phyloP scores from a whole-genome alignment of 1,140 invertebrate genomes.

The Nixonia krombeini region DNA sequence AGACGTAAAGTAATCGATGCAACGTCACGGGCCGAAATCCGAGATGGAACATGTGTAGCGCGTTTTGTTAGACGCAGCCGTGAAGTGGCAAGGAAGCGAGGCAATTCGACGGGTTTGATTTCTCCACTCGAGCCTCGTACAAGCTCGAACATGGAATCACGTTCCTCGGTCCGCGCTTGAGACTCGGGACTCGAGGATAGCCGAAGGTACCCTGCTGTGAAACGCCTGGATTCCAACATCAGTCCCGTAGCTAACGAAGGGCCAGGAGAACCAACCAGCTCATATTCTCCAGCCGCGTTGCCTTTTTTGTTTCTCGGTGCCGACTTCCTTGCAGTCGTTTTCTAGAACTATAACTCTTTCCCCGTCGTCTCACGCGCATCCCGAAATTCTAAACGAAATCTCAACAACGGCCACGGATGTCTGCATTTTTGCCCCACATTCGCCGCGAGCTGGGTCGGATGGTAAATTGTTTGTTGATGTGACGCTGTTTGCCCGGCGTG shows the following conservation, averaged over 20 bases:
- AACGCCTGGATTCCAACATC: constrained; percentile 45
- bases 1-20: constrained; percentile 9
- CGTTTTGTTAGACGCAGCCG: constrained; percentile 14
- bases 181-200: constrained; percentile 46
- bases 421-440: no score
- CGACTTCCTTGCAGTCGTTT: constrained; percentile 44
- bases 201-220: constrained; percentile 43
- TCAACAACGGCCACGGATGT: no score
- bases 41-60: constrained; percentile 17
- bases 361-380: constrained; percentile 26
- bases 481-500: no score
- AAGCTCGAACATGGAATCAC: constrained; percentile 29
- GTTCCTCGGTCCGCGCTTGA: constrained; percentile 14
- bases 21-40: constrained; percentile 18
- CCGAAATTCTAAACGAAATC: constrained; percentile 41
- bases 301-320: constrained; percentile 46
- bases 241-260: constrained; percentile 42
- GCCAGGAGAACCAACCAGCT: constrained; percentile 27
- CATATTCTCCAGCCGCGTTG: constrained; percentile 39
- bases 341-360: constrained; percentile 44
- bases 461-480: no score
- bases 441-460: no score
- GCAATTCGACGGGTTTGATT: constrained; percentile 25
- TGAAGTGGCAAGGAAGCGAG: constrained; percentile 19
- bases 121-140: constrained; percentile 28